Evolutionary conservation across 2,888 invertebrate species (phyloP).

Genomic region (Liodrosophila aerea): DNA sequence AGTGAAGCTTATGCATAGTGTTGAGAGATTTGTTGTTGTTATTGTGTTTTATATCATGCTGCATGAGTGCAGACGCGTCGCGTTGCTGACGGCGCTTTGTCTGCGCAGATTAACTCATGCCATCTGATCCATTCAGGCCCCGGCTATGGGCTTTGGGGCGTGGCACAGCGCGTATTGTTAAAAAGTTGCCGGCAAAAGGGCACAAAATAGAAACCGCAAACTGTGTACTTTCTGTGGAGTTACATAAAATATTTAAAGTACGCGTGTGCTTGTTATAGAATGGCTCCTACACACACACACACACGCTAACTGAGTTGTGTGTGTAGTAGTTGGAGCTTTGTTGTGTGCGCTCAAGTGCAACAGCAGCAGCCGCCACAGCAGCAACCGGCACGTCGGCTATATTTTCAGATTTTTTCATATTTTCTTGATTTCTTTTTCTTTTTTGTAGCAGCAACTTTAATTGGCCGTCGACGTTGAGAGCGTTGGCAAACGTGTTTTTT

Average conservation of each 20-base stretch:
- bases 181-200: slow-evolving; percentile 47
- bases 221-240: slow-evolving; percentile 58
- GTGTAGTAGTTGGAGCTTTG: too few relatives aligned
- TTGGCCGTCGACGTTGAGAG: slow-evolving; percentile 46
- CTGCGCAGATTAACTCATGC: slow-evolving; percentile 70
- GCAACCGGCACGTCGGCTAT: slow-evolving; percentile 44
- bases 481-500: slow-evolving; percentile 73
- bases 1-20: slow-evolving; percentile 62
- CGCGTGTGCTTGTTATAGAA: slow-evolving; percentile 26
- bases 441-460: slow-evolving; percentile 56
- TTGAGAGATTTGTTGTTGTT: slow-evolving; percentile 29
- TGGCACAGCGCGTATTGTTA: slow-evolving; percentile 56
- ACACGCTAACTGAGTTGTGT: not conserved
- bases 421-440: slow-evolving; percentile 7
- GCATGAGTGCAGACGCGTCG: slow-evolving; percentile 58
- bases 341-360: slow-evolving; percentile 24
- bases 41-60: slow-evolving; percentile 52
- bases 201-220: slow-evolving; percentile 26
- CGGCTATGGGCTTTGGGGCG: slow-evolving; percentile 29
- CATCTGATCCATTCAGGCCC: slow-evolving; percentile 57
- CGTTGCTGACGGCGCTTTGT: slow-evolving; percentile 66
- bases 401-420: slow-evolving; percentile 3
- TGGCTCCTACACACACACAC: slow-evolving; percentile 1
- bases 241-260: slow-evolving; percentile 69
- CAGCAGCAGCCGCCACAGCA: slow-evolving; percentile 30